Percentiles rank a stretch among this genome's conserved stretches.
Evolutionary conservation across 1,140 invertebrate species (phyloP).

Genomic region (Aphelenchoides fujianensis): DNA sequence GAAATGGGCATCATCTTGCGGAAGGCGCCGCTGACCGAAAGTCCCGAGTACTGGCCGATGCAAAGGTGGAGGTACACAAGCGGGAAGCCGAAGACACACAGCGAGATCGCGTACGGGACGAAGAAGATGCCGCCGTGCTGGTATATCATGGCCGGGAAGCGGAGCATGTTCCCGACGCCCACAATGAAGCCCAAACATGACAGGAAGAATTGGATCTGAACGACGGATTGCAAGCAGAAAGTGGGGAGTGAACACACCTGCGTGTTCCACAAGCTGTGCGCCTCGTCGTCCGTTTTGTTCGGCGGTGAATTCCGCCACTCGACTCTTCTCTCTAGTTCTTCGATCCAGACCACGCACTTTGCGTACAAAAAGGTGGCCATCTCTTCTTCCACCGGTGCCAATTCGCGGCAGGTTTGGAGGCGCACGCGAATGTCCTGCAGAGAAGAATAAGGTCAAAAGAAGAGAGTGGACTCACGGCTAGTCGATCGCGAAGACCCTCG

Average conservation of each 20-base stretch:
- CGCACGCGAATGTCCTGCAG: not conserved
- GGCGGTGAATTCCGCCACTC: not conserved
- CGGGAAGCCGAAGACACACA: slow-evolving; percentile 57
- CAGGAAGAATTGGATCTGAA: slow-evolving; percentile 60
- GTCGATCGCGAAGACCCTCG: not conserved
- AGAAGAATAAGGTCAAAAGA: no score
- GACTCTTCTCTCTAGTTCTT: slow-evolving; percentile 43
- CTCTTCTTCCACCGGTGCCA: slow-evolving; percentile 30
- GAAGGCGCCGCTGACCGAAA: slow-evolving; percentile 48
- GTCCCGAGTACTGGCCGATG: slow-evolving; percentile 60
- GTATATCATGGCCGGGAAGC: slow-evolving; percentile 60
- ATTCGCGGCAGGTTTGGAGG: slow-evolving; percentile 26
- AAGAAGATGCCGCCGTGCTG: slow-evolving; percentile 56
- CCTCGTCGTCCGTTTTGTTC: slow-evolving; percentile 24
- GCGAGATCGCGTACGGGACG: slow-evolving; percentile 57
- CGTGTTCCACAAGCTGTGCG: slow-evolving; percentile 58
- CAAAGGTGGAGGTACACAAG: slow-evolving; percentile 56
- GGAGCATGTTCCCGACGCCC: slow-evolving; percentile 60
- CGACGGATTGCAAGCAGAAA: not conserved
- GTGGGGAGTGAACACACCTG: slow-evolving; percentile 29
- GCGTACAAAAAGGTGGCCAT: slow-evolving; percentile 44
- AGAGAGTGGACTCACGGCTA: no score
- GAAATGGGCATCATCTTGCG: slow-evolving; percentile 60
- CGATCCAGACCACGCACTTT: slow-evolving; percentile 43
- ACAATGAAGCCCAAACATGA: slow-evolving; percentile 61